phyloP scores from a whole-genome alignment of 37 sponge, comb jelly and placozoan species.

The Tethya wilhelma region DNA sequence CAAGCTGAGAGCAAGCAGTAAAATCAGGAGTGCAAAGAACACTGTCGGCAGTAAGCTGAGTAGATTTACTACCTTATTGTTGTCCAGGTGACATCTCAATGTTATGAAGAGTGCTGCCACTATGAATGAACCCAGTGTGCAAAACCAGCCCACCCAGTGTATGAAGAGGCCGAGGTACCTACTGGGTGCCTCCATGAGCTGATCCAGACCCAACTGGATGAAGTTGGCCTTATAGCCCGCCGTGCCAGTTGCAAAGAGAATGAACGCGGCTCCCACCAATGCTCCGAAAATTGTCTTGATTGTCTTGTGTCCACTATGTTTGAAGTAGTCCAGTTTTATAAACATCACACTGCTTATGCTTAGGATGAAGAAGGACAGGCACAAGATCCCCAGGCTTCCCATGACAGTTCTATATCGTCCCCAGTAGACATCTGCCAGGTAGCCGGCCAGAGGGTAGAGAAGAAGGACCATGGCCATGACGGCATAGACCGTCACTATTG shows the following conservation, averaged over 20 bases:
- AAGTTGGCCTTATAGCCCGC: slow-evolving; percentile 8
- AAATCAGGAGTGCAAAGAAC: background rate
- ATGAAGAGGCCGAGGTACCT: slow-evolving; percentile 3
- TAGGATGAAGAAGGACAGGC: too few species aligned
- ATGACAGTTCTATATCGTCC: background rate
- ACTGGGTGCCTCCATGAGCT: slow-evolving; percentile 21
- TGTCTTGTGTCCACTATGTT: too few species aligned
- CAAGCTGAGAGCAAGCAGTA: background rate
- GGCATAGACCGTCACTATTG: background rate
- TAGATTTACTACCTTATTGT: too few species aligned
- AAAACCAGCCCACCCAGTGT: slow-evolving; percentile 14
- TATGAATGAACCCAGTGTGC: background rate
- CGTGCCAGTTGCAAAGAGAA: background rate
- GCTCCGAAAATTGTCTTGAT: too few species aligned
- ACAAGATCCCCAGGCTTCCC: too few species aligned
- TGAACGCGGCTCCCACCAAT: too few species aligned
- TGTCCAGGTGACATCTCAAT: too few species aligned
- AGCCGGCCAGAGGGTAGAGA: background rate
- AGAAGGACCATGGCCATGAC: background rate
- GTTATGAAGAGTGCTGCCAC: background rate
- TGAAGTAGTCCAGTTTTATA: too few species aligned
- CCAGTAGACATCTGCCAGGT: background rate
- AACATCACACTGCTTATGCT: too few species aligned
- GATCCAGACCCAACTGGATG: slow-evolving; percentile 22
- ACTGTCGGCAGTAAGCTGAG: background rate